These are phyloP conservation scores for Barnardius zonarius DNA, from an alignment of 2,113 vertebrate genomes.

Conservation along the genomic window DNA sequence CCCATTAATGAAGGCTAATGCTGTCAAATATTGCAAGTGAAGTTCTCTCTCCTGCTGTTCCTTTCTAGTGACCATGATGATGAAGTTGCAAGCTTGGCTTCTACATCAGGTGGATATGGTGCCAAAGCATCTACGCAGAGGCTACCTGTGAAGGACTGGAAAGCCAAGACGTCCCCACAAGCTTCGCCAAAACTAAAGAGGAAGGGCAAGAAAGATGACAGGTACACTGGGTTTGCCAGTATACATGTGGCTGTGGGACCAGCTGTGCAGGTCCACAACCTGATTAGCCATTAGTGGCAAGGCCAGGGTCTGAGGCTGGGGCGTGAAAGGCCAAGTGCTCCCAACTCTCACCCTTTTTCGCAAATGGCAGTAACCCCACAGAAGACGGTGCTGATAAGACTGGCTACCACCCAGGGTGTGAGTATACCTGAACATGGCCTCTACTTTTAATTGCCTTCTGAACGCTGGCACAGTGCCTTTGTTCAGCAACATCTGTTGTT, in stretches of 20 bases:
- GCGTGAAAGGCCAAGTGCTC: not conserved
- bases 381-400: not conserved
- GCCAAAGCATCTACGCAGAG: slow-evolving; percentile 83
- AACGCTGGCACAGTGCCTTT: not conserved
- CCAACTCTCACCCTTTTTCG: rapidly evolving
- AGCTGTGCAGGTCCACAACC: not conserved
- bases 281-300: not conserved
- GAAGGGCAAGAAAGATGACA: slow-evolving; percentile 89
- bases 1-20: not conserved
- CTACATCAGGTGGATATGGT: slow-evolving; percentile 84
- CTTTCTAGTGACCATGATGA: slow-evolving; percentile 90
- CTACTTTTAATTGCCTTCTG: not conserved
- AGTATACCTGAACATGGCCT: not conserved
- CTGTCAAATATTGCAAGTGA: not conserved
- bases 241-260: not conserved
- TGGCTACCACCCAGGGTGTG: not conserved
- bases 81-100: slow-evolving; percentile 88
- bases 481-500: not conserved
- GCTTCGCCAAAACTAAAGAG: slow-evolving; percentile 89
- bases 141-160: slow-evolving; percentile 94
- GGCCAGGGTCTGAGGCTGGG: not conserved
- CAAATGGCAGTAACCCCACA: not conserved
- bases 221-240: slow-evolving; percentile 67
- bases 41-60: not conserved
- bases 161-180: slow-evolving; percentile 85